Percentiles rank a stretch among this genome's conserved stretches.
These are phyloP conservation scores for Pantherophis vulpinus DNA, from an alignment of 2,797 vertebrate genomes.

Conservation along the genomic window DNA sequence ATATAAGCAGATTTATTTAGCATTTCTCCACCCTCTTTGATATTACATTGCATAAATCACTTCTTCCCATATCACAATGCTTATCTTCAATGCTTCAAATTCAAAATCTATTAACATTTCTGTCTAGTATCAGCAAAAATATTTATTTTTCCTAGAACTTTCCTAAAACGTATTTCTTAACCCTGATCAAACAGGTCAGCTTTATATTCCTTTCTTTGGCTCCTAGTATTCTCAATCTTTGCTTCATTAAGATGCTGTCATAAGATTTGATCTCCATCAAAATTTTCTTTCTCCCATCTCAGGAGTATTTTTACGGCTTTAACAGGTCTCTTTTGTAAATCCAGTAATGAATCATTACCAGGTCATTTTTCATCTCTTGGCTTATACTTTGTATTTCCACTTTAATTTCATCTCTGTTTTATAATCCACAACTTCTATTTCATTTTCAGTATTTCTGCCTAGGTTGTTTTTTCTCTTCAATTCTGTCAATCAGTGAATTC, in stretches of 20 bases:
- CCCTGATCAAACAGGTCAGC: not conserved
- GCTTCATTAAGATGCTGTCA: not conserved
- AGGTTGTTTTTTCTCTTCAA: not conserved
- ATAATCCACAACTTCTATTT: not conserved
- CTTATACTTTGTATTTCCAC: not conserved
- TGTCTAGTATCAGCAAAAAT: not conserved
- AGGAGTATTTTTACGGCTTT: not conserved
- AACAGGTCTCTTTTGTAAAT: not conserved
- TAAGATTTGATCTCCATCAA: not conserved
- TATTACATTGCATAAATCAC: not conserved
- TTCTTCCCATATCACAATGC: not conserved
- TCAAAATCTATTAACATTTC: not conserved
- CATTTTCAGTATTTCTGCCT: not conserved
- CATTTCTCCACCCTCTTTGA: not conserved
- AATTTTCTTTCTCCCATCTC: not conserved
- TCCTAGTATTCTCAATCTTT: not conserved
- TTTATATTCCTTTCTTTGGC: not conserved
- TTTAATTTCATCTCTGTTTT: not conserved
- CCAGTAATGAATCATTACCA: not conserved
- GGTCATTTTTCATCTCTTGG: not conserved
- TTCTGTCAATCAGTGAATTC: not conserved
- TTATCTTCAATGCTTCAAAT: not conserved
- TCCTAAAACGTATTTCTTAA: not conserved
- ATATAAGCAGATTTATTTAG: not conserved
- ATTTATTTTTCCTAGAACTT: not conserved